These are phyloP conservation scores for Callyntrura guangdongensis DNA, from an alignment of 2,888 invertebrate genomes.

Conservation along the genomic window DNA sequence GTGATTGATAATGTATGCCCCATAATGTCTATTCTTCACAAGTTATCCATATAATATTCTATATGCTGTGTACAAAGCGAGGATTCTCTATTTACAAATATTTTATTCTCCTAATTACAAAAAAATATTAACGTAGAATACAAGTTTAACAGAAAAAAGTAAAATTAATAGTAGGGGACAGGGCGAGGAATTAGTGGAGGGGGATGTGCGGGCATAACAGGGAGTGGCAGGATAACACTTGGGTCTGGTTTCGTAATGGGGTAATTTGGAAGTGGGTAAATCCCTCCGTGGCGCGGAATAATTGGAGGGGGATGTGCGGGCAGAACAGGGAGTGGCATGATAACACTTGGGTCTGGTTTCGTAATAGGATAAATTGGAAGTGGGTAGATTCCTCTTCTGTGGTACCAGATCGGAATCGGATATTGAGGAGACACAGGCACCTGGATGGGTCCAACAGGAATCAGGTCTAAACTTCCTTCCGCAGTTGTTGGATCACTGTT, in stretches of 20 bases:
- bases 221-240: conserved; percentile 2
- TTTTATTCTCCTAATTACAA: too few species aligned
- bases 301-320: not conserved
- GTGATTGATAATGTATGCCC: too few species aligned
- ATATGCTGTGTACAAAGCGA: too few species aligned
- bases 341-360: conserved; percentile 46
- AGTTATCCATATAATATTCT: too few species aligned
- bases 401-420: conserved; percentile 43
- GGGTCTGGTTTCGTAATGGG: conserved; percentile 68
- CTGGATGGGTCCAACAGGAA: conserved; percentile 56
- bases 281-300: too few species aligned
- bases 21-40: too few species aligned
- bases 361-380: conserved; percentile 36
- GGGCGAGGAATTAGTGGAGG: conserved; percentile 27
- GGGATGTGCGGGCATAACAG: conserved; percentile 55
- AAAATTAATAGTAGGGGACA: too few species aligned
- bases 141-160: too few species aligned
- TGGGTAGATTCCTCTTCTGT: not conserved
- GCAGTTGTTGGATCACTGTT: not conserved
- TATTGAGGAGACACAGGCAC: conserved; percentile 48
- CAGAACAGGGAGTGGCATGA: conserved; percentile 8
- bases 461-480: conserved; percentile 29
- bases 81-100: too few species aligned
- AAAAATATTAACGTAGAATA: too few species aligned
- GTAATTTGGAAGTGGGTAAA: not conserved